Conservation (phyloP, 2,113 vertebrate genomes). For the Burhinus bistriatus region DNA sequence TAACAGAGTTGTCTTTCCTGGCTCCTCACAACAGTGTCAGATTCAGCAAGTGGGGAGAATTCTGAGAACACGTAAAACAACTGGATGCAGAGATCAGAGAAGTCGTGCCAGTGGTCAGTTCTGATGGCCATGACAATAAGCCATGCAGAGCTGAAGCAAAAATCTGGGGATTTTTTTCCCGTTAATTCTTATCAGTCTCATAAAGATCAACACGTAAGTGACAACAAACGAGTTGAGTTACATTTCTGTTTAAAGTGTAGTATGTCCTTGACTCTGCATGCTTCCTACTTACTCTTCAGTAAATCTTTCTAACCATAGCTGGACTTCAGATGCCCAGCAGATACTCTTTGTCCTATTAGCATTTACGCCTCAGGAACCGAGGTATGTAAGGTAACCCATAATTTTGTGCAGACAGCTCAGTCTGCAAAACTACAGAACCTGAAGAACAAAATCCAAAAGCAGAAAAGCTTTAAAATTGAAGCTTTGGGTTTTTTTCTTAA, state of each 20-base stretch:
- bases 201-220: background rate
- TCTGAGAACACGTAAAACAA: background rate
- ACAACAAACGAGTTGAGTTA: background rate
- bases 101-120: background rate
- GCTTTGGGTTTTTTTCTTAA: background rate
- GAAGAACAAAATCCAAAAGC: background rate
- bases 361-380: background rate
- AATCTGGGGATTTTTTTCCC: background rate
- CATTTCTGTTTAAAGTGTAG: background rate
- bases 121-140: background rate
- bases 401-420: background rate
- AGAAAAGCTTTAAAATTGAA: background rate
- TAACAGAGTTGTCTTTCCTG: background rate
- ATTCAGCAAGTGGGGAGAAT: background rate
- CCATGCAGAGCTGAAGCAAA: background rate
- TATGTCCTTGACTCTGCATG: background rate
- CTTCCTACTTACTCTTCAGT: background rate
- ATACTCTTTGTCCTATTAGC: background rate
- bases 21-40: background rate
- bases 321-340: background rate
- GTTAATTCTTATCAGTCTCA: background rate
- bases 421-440: background rate
- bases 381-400: background rate
- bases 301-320: background rate
- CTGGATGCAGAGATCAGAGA: background rate